Base-by-base conservation (phyloP, 2,797 vertebrate species). In the Lates japonicus region DNA sequence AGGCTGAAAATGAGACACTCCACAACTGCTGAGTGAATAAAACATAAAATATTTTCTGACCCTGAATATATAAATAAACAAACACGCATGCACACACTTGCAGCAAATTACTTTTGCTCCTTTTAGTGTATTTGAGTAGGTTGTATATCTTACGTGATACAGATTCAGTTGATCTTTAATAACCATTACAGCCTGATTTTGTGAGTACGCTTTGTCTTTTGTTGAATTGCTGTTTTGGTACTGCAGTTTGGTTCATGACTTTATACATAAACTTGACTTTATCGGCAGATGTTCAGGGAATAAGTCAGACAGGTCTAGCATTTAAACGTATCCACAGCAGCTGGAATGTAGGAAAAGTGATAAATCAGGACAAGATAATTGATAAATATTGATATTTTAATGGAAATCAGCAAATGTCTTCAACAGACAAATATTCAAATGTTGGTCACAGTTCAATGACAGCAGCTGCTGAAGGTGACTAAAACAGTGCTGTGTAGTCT, bases 1-100 rank as follows among this genome's bases (percentile, higher is more conserved):
- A 64, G n/a, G 52, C 61, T 61, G 63, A 52, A 70, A 73, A 49
- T 29, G 76, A 77, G 74, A 63, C 13, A 7, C n/a, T 37, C 33
- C 41, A 55, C 2, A 61, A 49, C 22, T 8, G 14, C 0, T 59
- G 20, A 1, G 31, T 67, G 65, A 77, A 74, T 76, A 41, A 41
- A 83, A 74, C n/a, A 49, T 20, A 2, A 60, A 54, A 62, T 20
- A 59, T 61, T 37, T 59, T 61, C 19, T 60, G 74, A 70, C 37
- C 44, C 6, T 17, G 54, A 8, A 42, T 11, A 9, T 52, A 54
- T 20, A 39, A 37, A 63, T 39, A 37, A 12, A 62, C 2, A 67
- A 33, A 62, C 10, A 61, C 17, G 68, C 57, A 58, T 25, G 14
- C 42, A 71, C 68, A 58, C 80, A 19, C 9, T 16, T 6, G 1